These are phyloP conservation scores for Syrrhaptes paradoxus DNA, from an alignment of 2,113 vertebrate genomes.

Conservation along the genomic window DNA sequence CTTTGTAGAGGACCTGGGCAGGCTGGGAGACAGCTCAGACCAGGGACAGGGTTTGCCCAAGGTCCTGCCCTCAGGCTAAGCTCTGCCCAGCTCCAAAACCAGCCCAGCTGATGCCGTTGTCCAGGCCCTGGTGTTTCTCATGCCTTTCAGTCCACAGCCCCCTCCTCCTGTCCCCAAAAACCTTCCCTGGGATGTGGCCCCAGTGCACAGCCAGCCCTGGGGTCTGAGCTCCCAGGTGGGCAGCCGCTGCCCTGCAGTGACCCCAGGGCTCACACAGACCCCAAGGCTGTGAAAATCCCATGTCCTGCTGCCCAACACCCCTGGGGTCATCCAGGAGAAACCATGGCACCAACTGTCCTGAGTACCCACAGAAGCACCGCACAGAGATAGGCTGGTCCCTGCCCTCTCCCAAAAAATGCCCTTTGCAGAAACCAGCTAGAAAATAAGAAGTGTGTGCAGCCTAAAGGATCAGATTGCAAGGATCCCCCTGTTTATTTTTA, in stretches of 20 bases:
- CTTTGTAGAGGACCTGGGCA: neutral
- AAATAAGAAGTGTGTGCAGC: neutral
- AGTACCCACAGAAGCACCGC: rapidly evolving
- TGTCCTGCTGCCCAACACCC: neutral
- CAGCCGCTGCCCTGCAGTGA: neutral
- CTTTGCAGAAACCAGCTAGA: neutral
- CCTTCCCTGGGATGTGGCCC: rapidly evolving
- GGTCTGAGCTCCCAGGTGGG: neutral
- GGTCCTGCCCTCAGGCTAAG: neutral
- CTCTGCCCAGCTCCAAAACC: neutral
- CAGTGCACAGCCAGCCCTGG: too few relatives aligned
- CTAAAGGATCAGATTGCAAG: neutral
- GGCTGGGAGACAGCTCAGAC: neutral
- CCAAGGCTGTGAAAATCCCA: neutral
- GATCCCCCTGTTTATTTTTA: neutral
- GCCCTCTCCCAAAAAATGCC: neutral
- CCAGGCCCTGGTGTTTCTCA: neutral
- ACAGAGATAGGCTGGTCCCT: neutral
- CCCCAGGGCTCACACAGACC: neutral
- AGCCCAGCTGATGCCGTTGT: neutral
- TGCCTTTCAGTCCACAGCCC: neutral
- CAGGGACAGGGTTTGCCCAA: neutral
- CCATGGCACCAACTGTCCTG: rapidly evolving
- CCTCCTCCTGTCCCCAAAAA: neutral
- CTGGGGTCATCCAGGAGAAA: neutral